Base-by-base conservation (phyloP, 23 tunicate species). In the Diplosoma virens region DNA sequence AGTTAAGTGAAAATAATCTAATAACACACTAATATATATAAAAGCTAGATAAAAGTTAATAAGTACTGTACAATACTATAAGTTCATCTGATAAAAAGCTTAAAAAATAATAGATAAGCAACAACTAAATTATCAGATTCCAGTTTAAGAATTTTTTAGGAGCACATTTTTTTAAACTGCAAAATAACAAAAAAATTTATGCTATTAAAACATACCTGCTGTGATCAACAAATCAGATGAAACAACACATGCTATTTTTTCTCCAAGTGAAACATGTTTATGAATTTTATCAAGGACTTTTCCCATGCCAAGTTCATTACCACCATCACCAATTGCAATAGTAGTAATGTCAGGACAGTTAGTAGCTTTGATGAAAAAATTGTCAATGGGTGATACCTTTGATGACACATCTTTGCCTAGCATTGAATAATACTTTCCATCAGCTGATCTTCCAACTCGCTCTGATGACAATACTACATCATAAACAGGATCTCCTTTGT, bases 251-350 rank as follows among this genome's bases (percentile, higher is more conserved):
- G 82, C 90, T 30, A 84, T 84, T 32, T 73, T 84, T n/a, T 84
- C 90, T 20, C 90, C 90, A 20, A 33, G 0, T 17, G 79, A 74
- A 5, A 90, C 75, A 37, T 41, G 30, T 52, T 80, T 74, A 22
- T 22, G 18, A 0, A 90, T 83, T 74, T 77, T 70, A 24, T 89
- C 84, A 48, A 74, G 16, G n/a, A 89, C 96, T 75, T 84, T 90
- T 45, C 97, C 97, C 97, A 90, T 90, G 11, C 97, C 97, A 0
- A 90, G 59, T 55, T 90, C 97, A 67, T 90, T 90, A 37, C 97
- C 97, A 0, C 97, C 97, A 45, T 90, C 97, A 21, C 97, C 97
- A 30, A 90, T 75, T 9, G 82, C 86, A 26, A 90, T 80, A 1
- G 97, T 90, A 6, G 75, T 60, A 0, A 84, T 45, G 33, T 79